Percentiles rank a stretch among this genome's conserved stretches.
These are phyloP conservation scores for Endomychus coccineus DNA, from an alignment of 2,888 invertebrate species.

Conservation along the genomic window DNA sequence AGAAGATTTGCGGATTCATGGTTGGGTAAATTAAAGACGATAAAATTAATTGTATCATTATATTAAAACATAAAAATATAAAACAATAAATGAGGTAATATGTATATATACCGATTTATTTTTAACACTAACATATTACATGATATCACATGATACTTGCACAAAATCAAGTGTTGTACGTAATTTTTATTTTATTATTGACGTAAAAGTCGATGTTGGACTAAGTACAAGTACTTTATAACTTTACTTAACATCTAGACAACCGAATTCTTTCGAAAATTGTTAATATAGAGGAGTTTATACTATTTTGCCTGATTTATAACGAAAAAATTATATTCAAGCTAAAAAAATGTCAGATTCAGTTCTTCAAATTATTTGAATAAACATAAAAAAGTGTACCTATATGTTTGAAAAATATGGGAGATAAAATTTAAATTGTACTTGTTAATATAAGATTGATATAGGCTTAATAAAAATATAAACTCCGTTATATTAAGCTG, in stretches of 20 bases:
- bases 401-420: too few relatives aligned
- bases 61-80: constrained; percentile 41
- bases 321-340: too few relatives aligned
- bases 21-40: constrained; percentile 10
- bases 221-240: constrained; percentile 41
- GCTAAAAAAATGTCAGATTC: too few relatives aligned
- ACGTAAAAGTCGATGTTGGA: constrained; percentile 45
- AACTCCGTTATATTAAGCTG: constrained; percentile 16
- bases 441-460: too few relatives aligned
- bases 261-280: constrained; percentile 23
- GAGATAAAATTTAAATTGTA: too few relatives aligned
- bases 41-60: constrained; percentile 23
- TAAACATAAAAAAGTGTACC: too few relatives aligned
- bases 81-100: constrained; percentile 42
- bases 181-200: constrained; percentile 40
- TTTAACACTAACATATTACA: constrained; percentile 48
- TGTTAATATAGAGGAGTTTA: too few relatives aligned
- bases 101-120: constrained; percentile 45
- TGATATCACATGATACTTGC: constrained; percentile 48
- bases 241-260: constrained; percentile 23
- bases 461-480: too few relatives aligned
- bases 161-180: constrained; percentile 46
- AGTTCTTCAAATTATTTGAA: too few relatives aligned
- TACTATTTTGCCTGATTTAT: too few relatives aligned
- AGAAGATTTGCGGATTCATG: too few relatives aligned